phyloP scores from a whole-genome alignment of 2,888 invertebrate genomes.

The Nasonia oneida region DNA sequence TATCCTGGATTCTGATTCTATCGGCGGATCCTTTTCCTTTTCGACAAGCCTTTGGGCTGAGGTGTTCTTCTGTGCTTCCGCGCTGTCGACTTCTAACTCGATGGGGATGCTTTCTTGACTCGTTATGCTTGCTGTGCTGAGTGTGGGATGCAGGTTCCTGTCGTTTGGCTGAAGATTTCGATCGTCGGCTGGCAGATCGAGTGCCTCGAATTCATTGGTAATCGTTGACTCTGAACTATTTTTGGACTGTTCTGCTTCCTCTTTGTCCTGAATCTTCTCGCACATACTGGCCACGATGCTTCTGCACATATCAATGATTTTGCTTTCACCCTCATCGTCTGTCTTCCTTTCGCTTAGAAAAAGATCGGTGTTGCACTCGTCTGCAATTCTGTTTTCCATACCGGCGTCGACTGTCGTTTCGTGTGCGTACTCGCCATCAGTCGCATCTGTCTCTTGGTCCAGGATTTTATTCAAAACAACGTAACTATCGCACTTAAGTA shows the following conservation, averaged over 20 bases:
- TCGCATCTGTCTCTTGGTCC: background rate
- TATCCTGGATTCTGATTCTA: background rate
- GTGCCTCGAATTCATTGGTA: background rate
- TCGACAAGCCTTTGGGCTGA: background rate
- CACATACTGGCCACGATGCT: conserved; percentile 4
- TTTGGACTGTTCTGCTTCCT: background rate
- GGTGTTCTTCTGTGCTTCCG: background rate
- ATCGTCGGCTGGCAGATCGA: background rate
- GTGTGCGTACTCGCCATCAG: background rate
- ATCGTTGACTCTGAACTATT: background rate
- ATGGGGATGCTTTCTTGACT: background rate
- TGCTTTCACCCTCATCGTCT: background rate
- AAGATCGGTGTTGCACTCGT: background rate
- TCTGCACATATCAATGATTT: conserved; percentile 25
- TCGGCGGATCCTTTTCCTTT: background rate
- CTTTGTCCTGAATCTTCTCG: background rate
- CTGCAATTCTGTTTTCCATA: background rate
- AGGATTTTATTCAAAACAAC: background rate
- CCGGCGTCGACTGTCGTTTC: background rate
- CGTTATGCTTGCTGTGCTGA: background rate
- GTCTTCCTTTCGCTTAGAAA: background rate
- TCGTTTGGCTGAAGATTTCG: background rate
- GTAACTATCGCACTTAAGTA: background rate
- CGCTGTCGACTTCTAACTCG: background rate
- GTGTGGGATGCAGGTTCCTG: background rate